A percentile compares a stretch with the other conserved stretches of the same genome.
These are phyloP conservation scores for Oncorhynchus keta DNA, from an alignment of 2,113 vertebrate species.

Conservation along the genomic window DNA sequence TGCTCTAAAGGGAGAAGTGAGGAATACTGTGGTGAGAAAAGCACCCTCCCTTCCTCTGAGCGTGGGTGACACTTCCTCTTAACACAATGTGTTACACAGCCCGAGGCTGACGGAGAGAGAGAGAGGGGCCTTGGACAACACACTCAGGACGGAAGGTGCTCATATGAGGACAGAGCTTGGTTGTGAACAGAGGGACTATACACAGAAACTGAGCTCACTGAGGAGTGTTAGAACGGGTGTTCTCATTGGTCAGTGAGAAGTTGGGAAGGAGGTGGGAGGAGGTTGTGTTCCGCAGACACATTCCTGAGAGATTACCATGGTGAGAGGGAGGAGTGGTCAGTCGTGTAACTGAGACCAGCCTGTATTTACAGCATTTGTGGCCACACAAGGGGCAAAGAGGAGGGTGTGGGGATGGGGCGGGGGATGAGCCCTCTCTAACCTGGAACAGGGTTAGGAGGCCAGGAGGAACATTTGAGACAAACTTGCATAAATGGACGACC, in stretches of 20 bases:
- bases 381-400: background rate
- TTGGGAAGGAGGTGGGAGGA: background rate
- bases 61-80: conserved; percentile 42
- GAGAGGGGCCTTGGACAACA: conserved; percentile 7
- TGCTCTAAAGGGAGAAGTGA: too few species aligned
- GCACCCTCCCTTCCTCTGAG: conserved; percentile 3
- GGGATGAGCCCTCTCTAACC: background rate
- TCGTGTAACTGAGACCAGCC: conserved; percentile 19
- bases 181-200: background rate
- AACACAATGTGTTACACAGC: conserved; percentile 7
- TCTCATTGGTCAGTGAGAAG: background rate
- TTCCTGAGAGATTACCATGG: conserved; percentile 15
- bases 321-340: conserved; percentile 1
- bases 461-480: background rate
- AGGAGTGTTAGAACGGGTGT: background rate
- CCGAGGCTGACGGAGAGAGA: background rate
- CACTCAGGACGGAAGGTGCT: conserved; percentile 25
- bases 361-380: conserved; percentile 12
- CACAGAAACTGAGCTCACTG: background rate
- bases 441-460: too few species aligned
- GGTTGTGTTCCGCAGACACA: conserved; percentile 1
- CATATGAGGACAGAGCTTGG: background rate
- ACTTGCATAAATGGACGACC: background rate
- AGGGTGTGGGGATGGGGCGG: background rate
- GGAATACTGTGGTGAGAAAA: too few species aligned